Evolutionary conservation across 2,888 invertebrate species (phyloP).

Genomic region (Conomelus anceps): DNA sequence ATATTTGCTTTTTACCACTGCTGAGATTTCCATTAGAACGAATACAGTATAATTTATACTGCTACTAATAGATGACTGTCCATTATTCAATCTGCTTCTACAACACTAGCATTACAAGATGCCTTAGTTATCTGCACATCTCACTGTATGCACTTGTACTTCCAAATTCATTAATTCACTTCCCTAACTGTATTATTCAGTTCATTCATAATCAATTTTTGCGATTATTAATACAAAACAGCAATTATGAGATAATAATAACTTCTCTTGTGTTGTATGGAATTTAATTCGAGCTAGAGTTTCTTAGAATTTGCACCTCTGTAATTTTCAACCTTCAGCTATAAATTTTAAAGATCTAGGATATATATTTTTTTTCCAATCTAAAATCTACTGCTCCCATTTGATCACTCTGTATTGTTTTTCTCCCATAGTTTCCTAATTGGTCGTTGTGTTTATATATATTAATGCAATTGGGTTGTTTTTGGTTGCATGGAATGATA

Average conservation of each 20-base stretch:
- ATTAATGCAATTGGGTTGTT: constrained; percentile 31
- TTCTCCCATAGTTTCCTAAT: not conserved
- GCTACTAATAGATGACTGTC: not conserved
- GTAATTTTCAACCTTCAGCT: not conserved
- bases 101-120: not conserved
- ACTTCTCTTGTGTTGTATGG: no score
- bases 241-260: no score
- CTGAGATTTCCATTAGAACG: not conserved
- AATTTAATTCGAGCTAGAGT: not conserved
- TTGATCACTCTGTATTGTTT: not conserved
- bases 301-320: not conserved
- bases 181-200: not conserved
- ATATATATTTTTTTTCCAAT: not conserved
- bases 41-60: no score
- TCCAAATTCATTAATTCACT: not conserved
- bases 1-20: not conserved
- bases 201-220: not conserved
- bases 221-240: no score
- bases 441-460: not conserved
- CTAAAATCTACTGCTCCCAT: not conserved
- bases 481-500: constrained; percentile 44
- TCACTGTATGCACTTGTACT: not conserved
- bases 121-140: not conserved
- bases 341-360: no score
- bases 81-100: no score